Evolutionary conservation across 2,113 vertebrate species (phyloP).

Genomic region (Scortum barcoo): DNA sequence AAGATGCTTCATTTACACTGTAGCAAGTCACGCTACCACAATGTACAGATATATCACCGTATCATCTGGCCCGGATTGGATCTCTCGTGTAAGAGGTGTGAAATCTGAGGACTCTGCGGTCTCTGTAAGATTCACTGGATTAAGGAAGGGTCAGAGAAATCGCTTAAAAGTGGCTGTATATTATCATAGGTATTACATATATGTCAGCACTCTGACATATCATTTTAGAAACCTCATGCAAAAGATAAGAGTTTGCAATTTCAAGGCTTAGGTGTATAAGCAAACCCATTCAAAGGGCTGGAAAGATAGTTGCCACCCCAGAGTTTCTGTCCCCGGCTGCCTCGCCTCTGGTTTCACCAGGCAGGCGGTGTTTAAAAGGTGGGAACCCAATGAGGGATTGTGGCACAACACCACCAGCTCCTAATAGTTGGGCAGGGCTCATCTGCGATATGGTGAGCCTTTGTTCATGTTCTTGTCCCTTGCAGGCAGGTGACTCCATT

Average conservation of each 20-base stretch:
- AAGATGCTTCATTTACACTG: constrained; percentile 36
- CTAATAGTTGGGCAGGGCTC: background rate
- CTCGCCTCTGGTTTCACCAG: constrained; percentile 16
- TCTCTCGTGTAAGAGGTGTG: constrained; percentile 22
- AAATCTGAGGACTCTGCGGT: constrained; percentile 18
- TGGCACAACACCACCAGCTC: background rate
- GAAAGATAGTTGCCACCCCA: background rate
- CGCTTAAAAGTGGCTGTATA: background rate
- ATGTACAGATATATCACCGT: background rate
- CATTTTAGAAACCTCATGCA: constrained; percentile 15
- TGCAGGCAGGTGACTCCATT: background rate
- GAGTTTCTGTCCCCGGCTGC: constrained; percentile 13
- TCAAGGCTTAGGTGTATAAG: background rate
- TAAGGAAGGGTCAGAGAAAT: constrained; percentile 25
- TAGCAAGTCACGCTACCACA: background rate
- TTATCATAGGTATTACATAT: constrained; percentile 30
- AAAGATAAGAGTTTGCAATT: constrained; percentile 27
- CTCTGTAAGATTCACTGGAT: constrained; percentile 19
- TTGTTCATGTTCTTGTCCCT: background rate
- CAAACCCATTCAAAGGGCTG: constrained; percentile 20
- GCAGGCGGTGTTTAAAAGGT: constrained; percentile 19
- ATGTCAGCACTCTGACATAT: constrained; percentile 19
- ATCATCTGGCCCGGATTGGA: constrained; percentile 40
- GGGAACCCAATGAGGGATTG: constrained; percentile 6
- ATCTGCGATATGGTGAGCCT: background rate